phyloP scores from a whole-genome alignment of 2,797 vertebrate species.

The Apodemus agrarius region DNA sequence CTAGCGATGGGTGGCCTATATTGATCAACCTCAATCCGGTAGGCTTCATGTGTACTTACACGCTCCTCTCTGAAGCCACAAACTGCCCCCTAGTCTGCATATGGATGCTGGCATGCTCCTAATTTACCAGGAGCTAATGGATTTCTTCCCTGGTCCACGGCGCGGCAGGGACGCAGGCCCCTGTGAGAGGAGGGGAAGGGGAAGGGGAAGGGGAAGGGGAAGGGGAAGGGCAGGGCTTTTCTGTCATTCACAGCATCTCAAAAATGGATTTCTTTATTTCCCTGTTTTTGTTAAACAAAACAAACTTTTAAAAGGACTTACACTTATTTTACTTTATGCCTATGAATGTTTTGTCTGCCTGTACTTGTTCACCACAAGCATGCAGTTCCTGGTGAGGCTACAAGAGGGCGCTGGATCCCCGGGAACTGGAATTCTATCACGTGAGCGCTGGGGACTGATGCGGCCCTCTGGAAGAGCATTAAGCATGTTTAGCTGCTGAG shows the following conservation, averaged over 20 bases:
- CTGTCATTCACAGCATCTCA: not conserved
- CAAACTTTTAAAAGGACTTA: not conserved
- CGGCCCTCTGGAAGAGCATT: not conserved
- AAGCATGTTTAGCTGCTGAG: not conserved
- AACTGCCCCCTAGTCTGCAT: not conserved
- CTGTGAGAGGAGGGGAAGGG: not conserved
- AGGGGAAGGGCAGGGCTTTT: not conserved
- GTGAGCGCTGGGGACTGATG: no score
- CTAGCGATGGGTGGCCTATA: conserved; percentile 78
- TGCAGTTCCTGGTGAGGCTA: not conserved
- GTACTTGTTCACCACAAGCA: not conserved
- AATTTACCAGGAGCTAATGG: not conserved
- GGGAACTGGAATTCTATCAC: not conserved
- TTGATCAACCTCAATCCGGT: conserved; percentile 81
- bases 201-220: not conserved
- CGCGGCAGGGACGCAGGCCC: accelerated
- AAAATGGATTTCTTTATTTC: not conserved
- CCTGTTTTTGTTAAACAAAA: no score
- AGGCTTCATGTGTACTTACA: conserved; percentile 79
- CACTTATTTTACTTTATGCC: not conserved
- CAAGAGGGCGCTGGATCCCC: not conserved
- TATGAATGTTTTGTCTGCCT: not conserved
- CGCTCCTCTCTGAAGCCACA: conserved; percentile 59
- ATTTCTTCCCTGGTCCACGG: not conserved
- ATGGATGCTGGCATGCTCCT: not conserved